These are phyloP conservation scores for Pseudomyrmex gracilis DNA, from an alignment of 1,140 invertebrate genomes.

Conservation along the genomic window DNA sequence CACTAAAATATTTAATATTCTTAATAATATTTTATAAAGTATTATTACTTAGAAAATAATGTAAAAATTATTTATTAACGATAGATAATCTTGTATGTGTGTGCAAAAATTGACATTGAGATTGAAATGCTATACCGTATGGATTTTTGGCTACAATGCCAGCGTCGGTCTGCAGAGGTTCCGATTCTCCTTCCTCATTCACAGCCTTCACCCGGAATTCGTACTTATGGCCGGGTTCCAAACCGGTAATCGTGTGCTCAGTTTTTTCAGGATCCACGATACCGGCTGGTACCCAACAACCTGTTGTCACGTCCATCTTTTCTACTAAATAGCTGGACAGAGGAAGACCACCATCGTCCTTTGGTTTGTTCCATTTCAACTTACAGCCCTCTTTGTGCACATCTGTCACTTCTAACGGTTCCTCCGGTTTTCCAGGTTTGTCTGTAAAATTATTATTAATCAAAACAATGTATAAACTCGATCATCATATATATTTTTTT, in stretches of 20 bases:
- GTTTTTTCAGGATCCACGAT: constrained; percentile 95
- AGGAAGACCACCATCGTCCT: constrained; percentile 97
- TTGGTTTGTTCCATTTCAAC: constrained; percentile 97
- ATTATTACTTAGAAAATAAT: too few species aligned
- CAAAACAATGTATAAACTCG: too few species aligned
- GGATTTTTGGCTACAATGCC: constrained; percentile 98
- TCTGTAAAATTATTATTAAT: constrained; percentile 86
- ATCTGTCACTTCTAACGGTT: constrained; percentile 96
- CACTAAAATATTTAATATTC: too few species aligned
- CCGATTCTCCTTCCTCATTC: constrained; percentile 98
- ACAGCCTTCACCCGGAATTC: constrained; percentile 97
- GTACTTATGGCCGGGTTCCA: constrained; percentile 97
- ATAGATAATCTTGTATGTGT: too few species aligned
- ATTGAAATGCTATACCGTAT: constrained; percentile 88
- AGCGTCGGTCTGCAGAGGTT: constrained; percentile 95
- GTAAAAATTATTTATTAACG: too few species aligned
- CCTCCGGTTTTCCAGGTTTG: constrained; percentile 97
- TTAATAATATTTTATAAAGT: too few species aligned
- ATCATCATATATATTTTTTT: background rate
- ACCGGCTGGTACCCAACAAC: constrained; percentile 95
- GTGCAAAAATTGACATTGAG: background rate
- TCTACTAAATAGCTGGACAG: constrained; percentile 96
- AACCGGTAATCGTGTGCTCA: constrained; percentile 93
- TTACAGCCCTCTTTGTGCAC: constrained; percentile 98
- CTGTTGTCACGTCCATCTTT: constrained; percentile 95